phyloP scores from a whole-genome alignment of 2,113 vertebrate species.

The Delphinus delphis region DNA sequence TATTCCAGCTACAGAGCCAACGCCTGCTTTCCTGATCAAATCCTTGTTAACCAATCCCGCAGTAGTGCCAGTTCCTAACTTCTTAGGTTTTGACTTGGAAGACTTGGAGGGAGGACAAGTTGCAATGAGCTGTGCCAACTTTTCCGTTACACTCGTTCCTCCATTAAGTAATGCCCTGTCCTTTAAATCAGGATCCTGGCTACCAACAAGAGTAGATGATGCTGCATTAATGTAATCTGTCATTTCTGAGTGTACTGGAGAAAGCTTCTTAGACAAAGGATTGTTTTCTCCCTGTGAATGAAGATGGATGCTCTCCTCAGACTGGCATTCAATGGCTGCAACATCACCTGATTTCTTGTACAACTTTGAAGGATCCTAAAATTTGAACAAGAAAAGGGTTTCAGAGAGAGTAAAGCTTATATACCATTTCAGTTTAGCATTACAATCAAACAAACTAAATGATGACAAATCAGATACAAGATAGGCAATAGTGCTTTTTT shows the following conservation, averaged over 20 bases:
- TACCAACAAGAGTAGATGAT: slow-evolving; percentile 81
- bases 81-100: slow-evolving; percentile 93
- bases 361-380: slow-evolving; percentile 84
- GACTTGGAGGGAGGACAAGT: slow-evolving; percentile 96
- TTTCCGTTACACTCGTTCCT: slow-evolving; percentile 93
- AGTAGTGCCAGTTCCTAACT: slow-evolving; percentile 73
- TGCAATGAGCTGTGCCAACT: slow-evolving; percentile 96
- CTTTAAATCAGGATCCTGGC: slow-evolving; percentile 87
- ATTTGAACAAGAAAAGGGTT: slow-evolving; percentile 74
- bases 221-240: slow-evolving; percentile 84
- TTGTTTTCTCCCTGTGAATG: slow-evolving; percentile 81
- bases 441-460: not conserved
- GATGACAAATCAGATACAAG: not conserved
- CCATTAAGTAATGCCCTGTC: slow-evolving; percentile 91
- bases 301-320: slow-evolving; percentile 81
- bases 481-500: not conserved
- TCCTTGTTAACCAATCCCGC: slow-evolving; percentile 82
- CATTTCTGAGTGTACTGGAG: slow-evolving; percentile 84
- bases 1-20: slow-evolving; percentile 73
- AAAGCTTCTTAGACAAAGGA: slow-evolving; percentile 83
- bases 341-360: slow-evolving; percentile 85
- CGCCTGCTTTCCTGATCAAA: slow-evolving; percentile 81
- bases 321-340: slow-evolving; percentile 79
- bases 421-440: not conserved
- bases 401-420: slow-evolving; percentile 70